Conservation (phyloP, 2,113 vertebrate species). For the Paratilapia polleni region DNA sequence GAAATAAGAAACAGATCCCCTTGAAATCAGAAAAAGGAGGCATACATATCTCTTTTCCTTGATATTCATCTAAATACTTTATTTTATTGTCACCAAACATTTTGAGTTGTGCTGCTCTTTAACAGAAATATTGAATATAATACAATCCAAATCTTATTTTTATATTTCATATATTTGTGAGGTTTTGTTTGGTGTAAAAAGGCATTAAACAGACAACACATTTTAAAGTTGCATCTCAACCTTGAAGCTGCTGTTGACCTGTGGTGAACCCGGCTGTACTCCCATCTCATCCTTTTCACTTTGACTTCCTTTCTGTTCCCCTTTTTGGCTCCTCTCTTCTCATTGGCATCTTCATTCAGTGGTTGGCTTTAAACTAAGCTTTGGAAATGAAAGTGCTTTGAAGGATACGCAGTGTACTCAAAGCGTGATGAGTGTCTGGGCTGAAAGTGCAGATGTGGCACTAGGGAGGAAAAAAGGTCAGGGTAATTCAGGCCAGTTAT, state of each 20-base stretch:
- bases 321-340: conserved; percentile 23
- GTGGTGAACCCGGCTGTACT: not conserved
- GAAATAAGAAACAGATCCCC: not conserved
- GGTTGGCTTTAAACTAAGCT: conserved; percentile 44
- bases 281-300: conserved; percentile 14
- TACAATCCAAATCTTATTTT: too few species aligned
- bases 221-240: not conserved
- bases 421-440: conserved; percentile 32
- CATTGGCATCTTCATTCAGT: conserved; percentile 12
- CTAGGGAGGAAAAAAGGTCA: conserved; percentile 32
- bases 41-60: not conserved
- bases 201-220: accelerated
- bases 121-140: not conserved
- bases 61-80: not conserved
- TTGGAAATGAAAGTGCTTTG: conserved; percentile 64
- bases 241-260: conserved; percentile 12
- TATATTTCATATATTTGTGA: not conserved
- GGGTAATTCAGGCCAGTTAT: conserved; percentile 5
- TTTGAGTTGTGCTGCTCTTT: not conserved
- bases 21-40: not conserved
- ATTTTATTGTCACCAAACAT: not conserved
- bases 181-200: not conserved
- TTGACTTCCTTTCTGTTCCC: conserved; percentile 15
- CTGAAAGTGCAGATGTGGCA: conserved; percentile 51
- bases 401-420: conserved; percentile 27